Evolutionary conservation across 2,797 vertebrate species (phyloP).

Genomic region (Coendou prehensilis): DNA sequence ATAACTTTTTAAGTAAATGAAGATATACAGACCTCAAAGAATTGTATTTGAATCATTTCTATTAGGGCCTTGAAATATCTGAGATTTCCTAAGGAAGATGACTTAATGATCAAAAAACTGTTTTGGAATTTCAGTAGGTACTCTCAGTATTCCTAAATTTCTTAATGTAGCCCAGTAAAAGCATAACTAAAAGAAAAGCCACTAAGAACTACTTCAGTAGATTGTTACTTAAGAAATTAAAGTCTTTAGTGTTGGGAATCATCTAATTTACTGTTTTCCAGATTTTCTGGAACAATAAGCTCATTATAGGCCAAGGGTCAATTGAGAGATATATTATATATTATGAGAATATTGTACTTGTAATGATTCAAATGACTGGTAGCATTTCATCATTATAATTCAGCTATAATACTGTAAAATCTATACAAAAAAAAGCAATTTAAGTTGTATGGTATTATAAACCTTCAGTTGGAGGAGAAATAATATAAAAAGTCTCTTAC

Average conservation of each 20-base stretch:
- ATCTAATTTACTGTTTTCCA: neutral
- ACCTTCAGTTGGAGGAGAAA: conserved; percentile 18
- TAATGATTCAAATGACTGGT: neutral
- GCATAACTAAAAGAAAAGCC: neutral
- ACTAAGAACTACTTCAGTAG: neutral
- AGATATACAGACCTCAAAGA: neutral
- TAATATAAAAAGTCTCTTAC: conserved; percentile 67
- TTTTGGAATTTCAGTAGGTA: neutral
- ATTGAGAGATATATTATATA: neutral
- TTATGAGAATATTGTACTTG: neutral
- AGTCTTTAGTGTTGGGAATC: neutral
- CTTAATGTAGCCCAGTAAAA: neutral
- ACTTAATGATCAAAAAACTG: neutral
- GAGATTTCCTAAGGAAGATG: neutral
- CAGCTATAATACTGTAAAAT: neutral
- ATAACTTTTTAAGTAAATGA: neutral
- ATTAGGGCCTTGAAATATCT: neutral
- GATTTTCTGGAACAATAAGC: conserved; percentile 11
- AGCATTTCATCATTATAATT: neutral
- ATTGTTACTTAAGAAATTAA: conserved; percentile 36
- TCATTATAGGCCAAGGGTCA: neutral
- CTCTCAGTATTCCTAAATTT: neutral
- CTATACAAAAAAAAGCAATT: neutral
- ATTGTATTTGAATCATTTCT: neutral
- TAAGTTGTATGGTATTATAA: neutral